Conservation (phyloP, 2,113 vertebrate genomes). For the Sander vitreus region DNA sequence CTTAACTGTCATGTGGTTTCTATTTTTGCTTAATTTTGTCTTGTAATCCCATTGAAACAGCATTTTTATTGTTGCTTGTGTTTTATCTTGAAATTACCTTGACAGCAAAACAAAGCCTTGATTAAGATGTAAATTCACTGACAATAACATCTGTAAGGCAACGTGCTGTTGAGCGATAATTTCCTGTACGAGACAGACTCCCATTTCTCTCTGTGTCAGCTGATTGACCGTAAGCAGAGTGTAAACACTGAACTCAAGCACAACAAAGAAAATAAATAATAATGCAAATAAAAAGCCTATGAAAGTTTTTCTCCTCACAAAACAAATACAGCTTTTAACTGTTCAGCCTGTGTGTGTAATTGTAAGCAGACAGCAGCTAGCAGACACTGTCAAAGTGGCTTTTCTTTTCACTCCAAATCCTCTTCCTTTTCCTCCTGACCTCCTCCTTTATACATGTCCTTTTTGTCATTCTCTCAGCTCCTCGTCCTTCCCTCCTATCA, state of each 20-base stretch:
- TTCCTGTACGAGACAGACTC: constrained; percentile 4
- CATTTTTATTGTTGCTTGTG: background rate
- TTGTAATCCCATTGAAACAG: background rate
- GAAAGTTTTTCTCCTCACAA: background rate
- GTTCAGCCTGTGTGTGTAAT: background rate
- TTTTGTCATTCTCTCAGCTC: constrained; percentile 6
- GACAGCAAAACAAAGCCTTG: constrained; percentile 11
- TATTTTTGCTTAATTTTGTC: background rate
- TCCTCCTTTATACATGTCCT: constrained; percentile 9
- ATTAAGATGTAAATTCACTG: constrained; percentile 7
- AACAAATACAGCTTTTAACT: background rate
- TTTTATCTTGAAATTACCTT: background rate
- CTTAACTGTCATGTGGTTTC: background rate
- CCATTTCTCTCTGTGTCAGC: background rate
- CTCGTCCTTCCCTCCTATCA: constrained; percentile 39
- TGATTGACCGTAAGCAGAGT: constrained; percentile 5
- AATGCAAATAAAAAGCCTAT: too few relatives aligned
- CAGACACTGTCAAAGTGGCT: constrained; percentile 34
- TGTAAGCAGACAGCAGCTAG: background rate
- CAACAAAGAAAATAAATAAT: background rate
- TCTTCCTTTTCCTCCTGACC: constrained; percentile 28
- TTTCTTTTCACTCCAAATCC: constrained; percentile 35
- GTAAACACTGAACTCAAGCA: constrained; percentile 8
- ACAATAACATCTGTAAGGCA: constrained; percentile 18
- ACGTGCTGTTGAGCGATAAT: background rate